Conservation (phyloP, 2,888 invertebrate genomes). For the Yponomeuta evonymella region DNA sequence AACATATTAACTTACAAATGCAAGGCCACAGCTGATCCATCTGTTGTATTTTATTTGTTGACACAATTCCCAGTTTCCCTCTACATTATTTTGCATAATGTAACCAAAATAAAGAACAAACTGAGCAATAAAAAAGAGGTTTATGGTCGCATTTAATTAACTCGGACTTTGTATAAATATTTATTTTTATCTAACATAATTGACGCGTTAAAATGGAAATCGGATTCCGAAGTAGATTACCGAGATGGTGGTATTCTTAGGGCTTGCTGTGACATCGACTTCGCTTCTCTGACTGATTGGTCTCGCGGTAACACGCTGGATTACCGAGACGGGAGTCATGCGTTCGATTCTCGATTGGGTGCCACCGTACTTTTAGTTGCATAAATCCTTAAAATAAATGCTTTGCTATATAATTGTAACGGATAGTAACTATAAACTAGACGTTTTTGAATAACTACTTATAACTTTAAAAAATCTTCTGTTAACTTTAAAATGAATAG, state of each 20-base stretch:
- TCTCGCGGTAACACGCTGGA: no score
- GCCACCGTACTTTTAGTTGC: no score
- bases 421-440: no score
- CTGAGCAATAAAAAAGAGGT: conserved; percentile 10
- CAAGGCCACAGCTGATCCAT: not conserved
- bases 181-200: conserved; percentile 8
- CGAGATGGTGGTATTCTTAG: not conserved
- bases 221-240: conserved; percentile 8
- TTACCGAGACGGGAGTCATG: no score
- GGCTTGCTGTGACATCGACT: not conserved
- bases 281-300: not conserved
- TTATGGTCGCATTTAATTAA: conserved; percentile 14
- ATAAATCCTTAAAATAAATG: no score
- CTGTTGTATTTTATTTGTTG: not conserved
- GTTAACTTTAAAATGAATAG: no score
- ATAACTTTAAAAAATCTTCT: no score
- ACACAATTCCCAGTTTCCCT: not conserved
- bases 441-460: no score
- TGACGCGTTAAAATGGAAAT: conserved; percentile 13
- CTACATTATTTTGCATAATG: conserved; percentile 4
- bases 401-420: no score
- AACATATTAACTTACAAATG: no score
- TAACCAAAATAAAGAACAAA: conserved; percentile 5
- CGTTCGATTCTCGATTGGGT: no score
- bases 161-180: conserved; percentile 10